Base-by-base conservation (phyloP, 2,888 invertebrate species). In the Cremastinae sp. region DNA sequence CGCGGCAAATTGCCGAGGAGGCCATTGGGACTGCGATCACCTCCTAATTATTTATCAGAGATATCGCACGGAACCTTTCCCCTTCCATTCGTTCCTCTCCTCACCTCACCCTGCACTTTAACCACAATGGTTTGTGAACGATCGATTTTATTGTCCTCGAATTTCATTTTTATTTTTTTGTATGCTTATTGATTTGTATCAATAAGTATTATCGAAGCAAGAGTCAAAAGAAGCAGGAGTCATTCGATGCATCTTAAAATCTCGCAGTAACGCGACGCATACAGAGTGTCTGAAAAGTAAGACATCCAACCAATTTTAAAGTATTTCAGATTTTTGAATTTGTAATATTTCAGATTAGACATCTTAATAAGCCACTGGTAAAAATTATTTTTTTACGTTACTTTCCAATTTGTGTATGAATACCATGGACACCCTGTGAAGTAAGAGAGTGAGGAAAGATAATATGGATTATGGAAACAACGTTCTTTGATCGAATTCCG, bases 41-140 rank as follows among this genome's bases (percentile, higher is more conserved):
- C 79, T 62, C 75, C 81, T 83, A 82, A 81, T 83, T 82, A 83
- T 83, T 82, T 81, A 83, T 82, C 80, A 80, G 79, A 72, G 14
- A 75, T 62, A 70, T 47, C 51, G 41, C 47, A 35, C 53, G n/a
- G 35, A 47, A 53, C 47, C 41, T 18, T 22, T 51, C 62, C 39
- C 45, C 71, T 75, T 53, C 59, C 56, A 69, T 73, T 66, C 55
- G 65, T 68, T 8, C 14, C 28, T 77, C 49, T 28, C 18, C 68
- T 51, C 68, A 3, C 61, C 45, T 41, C 49, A 18, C 45, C 61
- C 51, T 10, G 10, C 45, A 41, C 37, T 47, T 43, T 22, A 16
- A 45, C 20, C 66, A 14, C 70, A 41, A 55, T 28, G 39, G 66
- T 72, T 61, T 22, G 51, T 14, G n/a, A 51, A 61, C 62, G 56